These are phyloP conservation scores for Lasiurus borealis DNA, from an alignment of 2,113 vertebrate genomes.

Conservation along the genomic window DNA sequence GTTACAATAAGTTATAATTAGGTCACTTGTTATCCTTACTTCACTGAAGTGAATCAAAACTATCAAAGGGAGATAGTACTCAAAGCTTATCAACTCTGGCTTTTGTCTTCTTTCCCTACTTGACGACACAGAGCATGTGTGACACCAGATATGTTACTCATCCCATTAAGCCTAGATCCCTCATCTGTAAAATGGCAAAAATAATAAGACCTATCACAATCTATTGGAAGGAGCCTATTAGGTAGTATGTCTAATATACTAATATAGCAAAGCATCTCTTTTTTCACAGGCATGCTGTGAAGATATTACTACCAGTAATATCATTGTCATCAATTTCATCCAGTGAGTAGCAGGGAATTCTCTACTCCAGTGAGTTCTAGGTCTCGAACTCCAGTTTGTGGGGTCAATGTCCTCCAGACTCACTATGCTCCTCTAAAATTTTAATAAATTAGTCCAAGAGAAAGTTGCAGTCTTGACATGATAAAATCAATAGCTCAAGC, in stretches of 20 bases:
- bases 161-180: background rate
- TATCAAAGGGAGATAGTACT: background rate
- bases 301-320: background rate
- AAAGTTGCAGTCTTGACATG: background rate
- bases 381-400: background rate
- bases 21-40: background rate
- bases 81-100: background rate
- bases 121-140: background rate
- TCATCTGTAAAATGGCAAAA: background rate
- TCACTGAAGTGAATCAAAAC: background rate
- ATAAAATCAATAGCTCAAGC: background rate
- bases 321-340: background rate
- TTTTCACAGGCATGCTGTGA: background rate
- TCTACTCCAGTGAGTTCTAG: too few species aligned
- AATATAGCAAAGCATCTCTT: too few species aligned
- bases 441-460: background rate
- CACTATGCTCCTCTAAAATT: background rate
- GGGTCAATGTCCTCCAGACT: background rate
- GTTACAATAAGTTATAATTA: background rate
- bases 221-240: background rate
- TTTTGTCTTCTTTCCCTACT: background rate
- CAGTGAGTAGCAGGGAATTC: background rate
- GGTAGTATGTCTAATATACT: background rate
- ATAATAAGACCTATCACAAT: background rate
- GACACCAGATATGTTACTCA: background rate